Conservation (phyloP, 2,113 vertebrate species). For the Protobothrops flavoviridis region DNA sequence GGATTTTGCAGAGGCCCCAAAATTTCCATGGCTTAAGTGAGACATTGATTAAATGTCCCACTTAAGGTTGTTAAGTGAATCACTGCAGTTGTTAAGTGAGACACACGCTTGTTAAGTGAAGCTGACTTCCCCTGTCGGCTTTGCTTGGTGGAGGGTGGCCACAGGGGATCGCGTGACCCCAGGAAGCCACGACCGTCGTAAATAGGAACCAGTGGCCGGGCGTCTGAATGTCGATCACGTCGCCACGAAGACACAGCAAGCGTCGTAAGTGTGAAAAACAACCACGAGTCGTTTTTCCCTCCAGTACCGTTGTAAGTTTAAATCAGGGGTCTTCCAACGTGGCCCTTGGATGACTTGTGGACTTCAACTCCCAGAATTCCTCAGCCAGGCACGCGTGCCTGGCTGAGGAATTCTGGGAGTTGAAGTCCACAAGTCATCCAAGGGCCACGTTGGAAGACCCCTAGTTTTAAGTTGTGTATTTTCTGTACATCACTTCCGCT, state of each 20-base stretch:
- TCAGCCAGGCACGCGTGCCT: too few species aligned
- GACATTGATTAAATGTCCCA: background rate
- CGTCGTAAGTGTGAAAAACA: accelerated
- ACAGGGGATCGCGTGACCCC: background rate
- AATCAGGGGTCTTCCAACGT: background rate
- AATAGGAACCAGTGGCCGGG: background rate
- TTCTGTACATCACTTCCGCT: background rate
- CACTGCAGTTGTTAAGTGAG: background rate
- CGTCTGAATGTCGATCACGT: background rate
- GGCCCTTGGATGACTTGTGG: too few species aligned
- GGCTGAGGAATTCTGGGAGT: too few species aligned
- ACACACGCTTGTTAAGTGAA: background rate
- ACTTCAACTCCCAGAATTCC: too few species aligned
- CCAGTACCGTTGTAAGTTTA: background rate
- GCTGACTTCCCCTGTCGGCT: background rate
- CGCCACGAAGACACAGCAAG: too few species aligned
- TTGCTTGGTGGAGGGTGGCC: too few species aligned
- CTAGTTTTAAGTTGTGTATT: too few species aligned
- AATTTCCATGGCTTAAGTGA: background rate
- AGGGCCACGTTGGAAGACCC: too few species aligned
- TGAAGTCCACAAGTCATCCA: too few species aligned
- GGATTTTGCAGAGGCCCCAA: too few species aligned
- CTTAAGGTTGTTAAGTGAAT: background rate
- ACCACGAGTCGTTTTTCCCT: accelerated
- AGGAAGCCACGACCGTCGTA: background rate